Base-by-base conservation (phyloP, 2,888 invertebrate genomes). In the Rhopalosiphum nymphaeae region DNA sequence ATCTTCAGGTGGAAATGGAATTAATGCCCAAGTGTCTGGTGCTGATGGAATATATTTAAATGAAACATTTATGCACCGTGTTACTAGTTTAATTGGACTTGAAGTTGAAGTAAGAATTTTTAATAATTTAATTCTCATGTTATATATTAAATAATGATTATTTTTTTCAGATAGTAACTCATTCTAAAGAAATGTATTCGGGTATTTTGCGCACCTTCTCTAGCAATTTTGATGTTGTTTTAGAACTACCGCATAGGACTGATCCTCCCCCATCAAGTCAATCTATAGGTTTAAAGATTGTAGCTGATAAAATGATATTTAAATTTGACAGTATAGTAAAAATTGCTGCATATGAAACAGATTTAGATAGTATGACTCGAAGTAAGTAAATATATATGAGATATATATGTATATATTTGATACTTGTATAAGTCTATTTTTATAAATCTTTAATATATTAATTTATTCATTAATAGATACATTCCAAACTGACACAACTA, bases 191-290 rank as follows among this genome's bases (percentile, higher is more conserved):
- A 87, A 91, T 94, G 94, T 94, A 94, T 53, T 94, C 94, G 29
- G 99, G 99, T 46, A 97, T 99, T 95, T 98, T 99, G 96, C 97
- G 97, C 96, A 98, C 99, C 84, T 98, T 98, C 96, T 98, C 98
- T 95, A 97, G 97, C 95, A 97, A 97, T 96, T 98, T 98, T 96
- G 98, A 98, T 96, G 97, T 98, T 95, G 98, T 98, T 95, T 96
- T 99, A 96, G 98, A 98, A 96, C 97, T 98, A 96, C 98, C 98
- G 89, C 98, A 98, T 96, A 97, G 97, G 96, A 97, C 98, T 94
- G 97, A 97, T 95, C 95, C 95, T 53, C 95, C 95, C 44, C 97
- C 97, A 95, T 97, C 97, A 78, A 97, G 97, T 46, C 96, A 96
- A 94, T 97, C 97, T 95, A 96, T 96, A 91, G 97, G 97, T 67